phyloP scores from a whole-genome alignment of 37 sponge, comb jelly and placozoan species.

The Oopsacas minuta region DNA sequence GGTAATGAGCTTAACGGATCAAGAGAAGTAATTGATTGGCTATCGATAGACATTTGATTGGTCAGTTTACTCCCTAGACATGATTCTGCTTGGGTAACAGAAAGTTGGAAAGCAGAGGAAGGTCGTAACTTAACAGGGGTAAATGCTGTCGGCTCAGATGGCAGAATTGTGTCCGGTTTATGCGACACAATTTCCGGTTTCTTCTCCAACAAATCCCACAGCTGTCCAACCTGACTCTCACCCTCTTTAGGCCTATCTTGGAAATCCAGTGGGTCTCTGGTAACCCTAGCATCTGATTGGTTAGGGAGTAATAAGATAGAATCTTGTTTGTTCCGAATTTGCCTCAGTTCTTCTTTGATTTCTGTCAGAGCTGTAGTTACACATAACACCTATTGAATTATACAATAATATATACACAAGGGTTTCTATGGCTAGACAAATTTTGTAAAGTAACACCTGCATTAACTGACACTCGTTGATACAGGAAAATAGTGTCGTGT shows the following conservation, averaged over 20 bases:
- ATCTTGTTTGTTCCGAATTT: not conserved
- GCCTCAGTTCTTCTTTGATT: not conserved
- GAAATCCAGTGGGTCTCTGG: not conserved
- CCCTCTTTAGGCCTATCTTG: not conserved
- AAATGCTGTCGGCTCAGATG: not conserved
- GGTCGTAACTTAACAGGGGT: not conserved
- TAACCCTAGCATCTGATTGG: not conserved
- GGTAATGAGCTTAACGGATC: not conserved
- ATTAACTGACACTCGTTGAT: too few species aligned
- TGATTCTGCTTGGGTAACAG: not conserved
- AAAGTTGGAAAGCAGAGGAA: not conserved
- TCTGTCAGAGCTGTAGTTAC: not conserved
- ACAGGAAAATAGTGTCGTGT: too few species aligned
- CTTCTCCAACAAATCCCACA: not conserved
- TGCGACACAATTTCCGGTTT: not conserved
- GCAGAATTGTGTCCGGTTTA: not conserved
- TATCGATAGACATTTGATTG: not conserved
- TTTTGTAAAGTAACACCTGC: too few species aligned
- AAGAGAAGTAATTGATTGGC: not conserved
- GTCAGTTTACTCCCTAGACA: not conserved
- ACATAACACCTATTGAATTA: not conserved
- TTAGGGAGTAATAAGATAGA: not conserved
- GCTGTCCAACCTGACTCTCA: not conserved
- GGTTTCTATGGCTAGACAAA: too few species aligned
- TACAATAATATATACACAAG: too few species aligned